Conservation (phyloP, 30 jellyfish, hydroid and myxozoan species). For the Sanderia malayensis region DNA sequence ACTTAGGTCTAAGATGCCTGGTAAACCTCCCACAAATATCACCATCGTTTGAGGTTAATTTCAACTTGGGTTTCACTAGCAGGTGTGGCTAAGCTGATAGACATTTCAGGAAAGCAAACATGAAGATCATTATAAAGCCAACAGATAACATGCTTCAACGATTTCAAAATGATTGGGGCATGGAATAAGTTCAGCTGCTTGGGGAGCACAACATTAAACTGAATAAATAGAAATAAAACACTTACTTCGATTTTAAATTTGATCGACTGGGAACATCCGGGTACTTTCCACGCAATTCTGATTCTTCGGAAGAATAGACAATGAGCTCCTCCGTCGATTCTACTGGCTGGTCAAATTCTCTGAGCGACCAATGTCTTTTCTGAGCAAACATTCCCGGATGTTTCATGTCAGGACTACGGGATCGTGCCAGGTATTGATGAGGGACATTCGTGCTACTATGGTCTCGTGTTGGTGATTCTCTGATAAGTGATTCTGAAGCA, state of each 20-base stretch:
- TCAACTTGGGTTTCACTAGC: no score
- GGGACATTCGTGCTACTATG: slow-evolving; percentile 41
- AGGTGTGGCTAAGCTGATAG: no score
- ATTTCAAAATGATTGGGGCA: no score
- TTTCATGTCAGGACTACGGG: slow-evolving; percentile 56
- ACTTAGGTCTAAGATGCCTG: no score
- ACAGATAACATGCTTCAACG: no score
- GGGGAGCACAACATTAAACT: no score
- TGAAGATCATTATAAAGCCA: no score
- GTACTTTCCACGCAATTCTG: background rate
- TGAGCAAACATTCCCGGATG: background rate
- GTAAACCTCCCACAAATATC: no score
- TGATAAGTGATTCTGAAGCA: slow-evolving; percentile 51
- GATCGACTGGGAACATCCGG: slow-evolving; percentile 25
- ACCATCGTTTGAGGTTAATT: no score
- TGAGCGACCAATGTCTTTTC: slow-evolving; percentile 54
- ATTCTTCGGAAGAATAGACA: slow-evolving; percentile 24
- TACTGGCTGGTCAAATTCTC: slow-evolving; percentile 18
- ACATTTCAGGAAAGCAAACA: no score
- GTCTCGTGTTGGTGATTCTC: slow-evolving; percentile 50
- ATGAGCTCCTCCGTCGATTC: slow-evolving; percentile 48
- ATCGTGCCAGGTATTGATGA: slow-evolving; percentile 40
- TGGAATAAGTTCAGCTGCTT: no score
- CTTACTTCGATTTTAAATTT: slow-evolving; percentile 26
- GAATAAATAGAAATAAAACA: no score